Conservation (phyloP, 2,888 invertebrate species). For the Rhorus exstirpatorius region DNA sequence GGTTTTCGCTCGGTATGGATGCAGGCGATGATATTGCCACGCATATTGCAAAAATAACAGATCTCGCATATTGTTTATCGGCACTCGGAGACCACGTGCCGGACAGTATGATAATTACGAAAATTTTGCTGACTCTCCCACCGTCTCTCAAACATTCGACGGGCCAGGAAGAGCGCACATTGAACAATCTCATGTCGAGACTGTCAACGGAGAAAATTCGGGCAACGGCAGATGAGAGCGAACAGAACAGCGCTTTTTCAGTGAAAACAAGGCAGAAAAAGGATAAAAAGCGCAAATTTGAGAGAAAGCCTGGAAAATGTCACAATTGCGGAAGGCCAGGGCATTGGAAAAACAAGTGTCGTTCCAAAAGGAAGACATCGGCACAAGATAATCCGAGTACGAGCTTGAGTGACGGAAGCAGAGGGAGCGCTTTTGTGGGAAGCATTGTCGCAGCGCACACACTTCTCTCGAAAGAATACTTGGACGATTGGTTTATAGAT, state of each 20-base stretch:
- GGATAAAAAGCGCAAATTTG: not conserved
- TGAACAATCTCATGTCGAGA: not conserved
- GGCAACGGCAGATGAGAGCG: not conserved
- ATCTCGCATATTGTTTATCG: not conserved
- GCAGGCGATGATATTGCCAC: not conserved
- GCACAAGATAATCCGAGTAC: slow-evolving; percentile 13
- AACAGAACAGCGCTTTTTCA: not conserved
- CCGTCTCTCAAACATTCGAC: not conserved
- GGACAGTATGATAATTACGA: not conserved
- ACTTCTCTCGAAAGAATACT: not conserved
- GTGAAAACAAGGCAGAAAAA: not conserved
- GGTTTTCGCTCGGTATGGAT: not conserved
- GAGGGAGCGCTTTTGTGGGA: not conserved
- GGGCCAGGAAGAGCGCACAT: not conserved
- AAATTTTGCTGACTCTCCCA: not conserved
- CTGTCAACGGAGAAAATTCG: not conserved
- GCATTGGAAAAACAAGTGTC: slow-evolving; percentile 46
- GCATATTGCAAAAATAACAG: not conserved
- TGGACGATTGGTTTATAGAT: slow-evolving; percentile 30
- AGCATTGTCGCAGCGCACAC: not conserved
- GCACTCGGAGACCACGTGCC: not conserved
- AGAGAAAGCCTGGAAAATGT: slow-evolving; percentile 38
- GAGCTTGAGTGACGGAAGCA: not conserved
- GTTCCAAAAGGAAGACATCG: not conserved
- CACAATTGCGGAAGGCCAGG: slow-evolving; percentile 66